Evolutionary conservation across 2,797 vertebrate genomes (phyloP).

Genomic region (Myotis planiceps): DNA sequence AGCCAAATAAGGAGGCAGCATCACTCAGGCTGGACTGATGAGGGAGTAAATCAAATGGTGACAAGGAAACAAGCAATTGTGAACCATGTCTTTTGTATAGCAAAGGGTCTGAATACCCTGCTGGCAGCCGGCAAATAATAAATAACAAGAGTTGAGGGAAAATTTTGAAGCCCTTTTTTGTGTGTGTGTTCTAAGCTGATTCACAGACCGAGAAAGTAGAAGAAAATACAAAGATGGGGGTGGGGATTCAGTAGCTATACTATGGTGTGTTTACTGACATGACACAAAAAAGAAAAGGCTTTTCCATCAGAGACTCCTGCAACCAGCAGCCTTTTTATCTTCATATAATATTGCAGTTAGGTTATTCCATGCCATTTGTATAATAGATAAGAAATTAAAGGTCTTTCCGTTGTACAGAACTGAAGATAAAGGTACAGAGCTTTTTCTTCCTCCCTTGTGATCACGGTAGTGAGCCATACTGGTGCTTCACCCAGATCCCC

Average conservation of each 20-base stretch:
- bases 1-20: constrained; percentile 30
- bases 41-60: constrained; percentile 35
- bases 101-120: neutral
- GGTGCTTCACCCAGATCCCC: neutral
- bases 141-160: constrained; percentile 22
- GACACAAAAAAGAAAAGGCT: neutral
- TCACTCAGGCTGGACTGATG: constrained; percentile 1
- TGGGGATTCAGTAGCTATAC: neutral
- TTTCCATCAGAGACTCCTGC: neutral
- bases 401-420: neutral
- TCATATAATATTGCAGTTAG: neutral
- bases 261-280: neutral
- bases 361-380: neutral
- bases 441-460: neutral
- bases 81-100: constrained; percentile 28
- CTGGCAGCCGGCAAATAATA: constrained; percentile 51
- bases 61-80: constrained; percentile 54
- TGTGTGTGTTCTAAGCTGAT: neutral
- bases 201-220: neutral
- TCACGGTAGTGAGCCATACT: neutral
- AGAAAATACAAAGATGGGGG: neutral
- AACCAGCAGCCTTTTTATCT: neutral
- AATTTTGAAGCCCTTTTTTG: neutral
- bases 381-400: neutral
- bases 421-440: neutral